Evolutionary conservation across 2,113 vertebrate genomes (phyloP), one percentile per base, ranked within the genome.

Genomic region (Phaetusa simplex): DNA sequence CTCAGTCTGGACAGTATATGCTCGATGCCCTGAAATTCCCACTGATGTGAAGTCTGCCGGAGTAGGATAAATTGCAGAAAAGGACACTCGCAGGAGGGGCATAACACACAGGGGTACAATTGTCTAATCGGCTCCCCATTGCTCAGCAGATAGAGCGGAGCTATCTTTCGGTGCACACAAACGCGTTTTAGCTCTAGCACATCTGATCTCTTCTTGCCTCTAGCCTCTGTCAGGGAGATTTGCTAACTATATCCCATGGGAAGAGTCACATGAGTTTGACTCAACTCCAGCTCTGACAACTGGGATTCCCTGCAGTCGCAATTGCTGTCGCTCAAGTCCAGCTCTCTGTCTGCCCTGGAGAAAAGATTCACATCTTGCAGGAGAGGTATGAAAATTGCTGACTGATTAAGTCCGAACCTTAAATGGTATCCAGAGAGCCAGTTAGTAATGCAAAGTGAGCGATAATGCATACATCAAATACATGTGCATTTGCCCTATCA

Each of bases 371-470:
- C 81, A 66, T 97, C 93, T 98, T 98, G 98, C 97, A 82, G 95
- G 95, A 97, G 98, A 98, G 98, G 96, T 95, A 98, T 95, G 98
- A 98, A 98, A 98, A 94, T 73, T 97, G 98, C 98, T 99, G 98
- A 98, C 98, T 98, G 98, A 99, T 99, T 99, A 99, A 97, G 98
- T 98, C 98, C 97, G 74, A 98, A 98, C 83, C 98, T 98, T 99
- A 99, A 99, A 99, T 96, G 98, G 97, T 98, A 98, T 92, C 98
- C 97, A 97, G 98, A 98, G 98, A 99, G 93, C 95, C 94, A 92
- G 98, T 98, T 99, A 98, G 97, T 97, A 98, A 98, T 98, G 98
- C 98, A 98, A 98, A 98, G 90, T 96, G 95, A 97, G 96, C 93
- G 89, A 95, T 97, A 97, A 98, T 96, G 86, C 92, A 97, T 97